Percentiles rank a stretch among this genome's conserved stretches.
These are phyloP conservation scores for Tonatia bakeri DNA, from an alignment of 2,113 vertebrate species.

Conservation along the genomic window DNA sequence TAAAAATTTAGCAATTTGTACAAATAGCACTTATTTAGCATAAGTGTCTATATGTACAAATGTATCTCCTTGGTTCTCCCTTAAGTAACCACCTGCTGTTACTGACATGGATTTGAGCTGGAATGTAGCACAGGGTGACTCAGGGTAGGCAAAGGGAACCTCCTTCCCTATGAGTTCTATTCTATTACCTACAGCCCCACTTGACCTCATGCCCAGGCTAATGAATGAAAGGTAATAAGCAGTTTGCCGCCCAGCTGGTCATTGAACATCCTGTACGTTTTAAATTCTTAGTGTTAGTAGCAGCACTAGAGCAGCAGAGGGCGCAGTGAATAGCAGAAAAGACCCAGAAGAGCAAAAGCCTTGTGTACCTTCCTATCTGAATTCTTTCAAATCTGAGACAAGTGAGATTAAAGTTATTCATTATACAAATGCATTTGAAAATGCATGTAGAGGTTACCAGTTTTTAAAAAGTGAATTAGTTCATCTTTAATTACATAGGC, in stretches of 20 bases:
- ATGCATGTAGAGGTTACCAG: background rate
- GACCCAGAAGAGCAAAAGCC: background rate
- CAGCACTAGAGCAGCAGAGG: slow-evolving; percentile 39
- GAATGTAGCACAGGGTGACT: background rate
- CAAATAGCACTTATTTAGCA: background rate
- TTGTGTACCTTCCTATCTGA: background rate
- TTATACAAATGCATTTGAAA: background rate
- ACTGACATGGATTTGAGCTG: background rate
- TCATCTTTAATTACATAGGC: background rate
- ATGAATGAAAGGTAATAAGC: background rate
- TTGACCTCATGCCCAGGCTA: background rate
- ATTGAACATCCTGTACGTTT: background rate
- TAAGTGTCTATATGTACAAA: background rate
- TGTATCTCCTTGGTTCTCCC: background rate
- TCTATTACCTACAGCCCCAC: background rate
- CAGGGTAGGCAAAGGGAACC: background rate
- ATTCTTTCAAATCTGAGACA: background rate
- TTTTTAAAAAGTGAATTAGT: background rate
- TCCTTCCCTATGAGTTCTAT: background rate
- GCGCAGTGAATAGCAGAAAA: background rate
- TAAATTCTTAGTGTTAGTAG: background rate
- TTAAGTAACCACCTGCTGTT: background rate
- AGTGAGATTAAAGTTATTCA: background rate
- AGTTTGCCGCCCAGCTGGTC: background rate
- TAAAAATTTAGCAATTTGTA: background rate